Conservation (phyloP, 2,113 vertebrate genomes). For the Chaetodon auriga region DNA sequence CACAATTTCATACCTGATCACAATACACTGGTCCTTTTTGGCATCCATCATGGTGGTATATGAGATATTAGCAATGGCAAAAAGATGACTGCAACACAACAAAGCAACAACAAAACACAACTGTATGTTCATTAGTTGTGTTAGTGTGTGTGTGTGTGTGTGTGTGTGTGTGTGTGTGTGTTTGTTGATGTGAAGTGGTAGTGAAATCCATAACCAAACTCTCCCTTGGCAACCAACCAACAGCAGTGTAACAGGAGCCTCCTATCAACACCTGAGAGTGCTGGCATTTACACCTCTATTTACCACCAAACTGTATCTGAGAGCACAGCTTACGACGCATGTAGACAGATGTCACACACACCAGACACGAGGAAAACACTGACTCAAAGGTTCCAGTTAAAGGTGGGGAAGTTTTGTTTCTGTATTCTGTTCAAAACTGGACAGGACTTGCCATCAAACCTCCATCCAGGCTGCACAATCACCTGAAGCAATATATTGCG, state of each 20-base stretch:
- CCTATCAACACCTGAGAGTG: constrained; percentile 66
- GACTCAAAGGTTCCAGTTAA: constrained; percentile 7
- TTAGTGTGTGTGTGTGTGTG: background rate
- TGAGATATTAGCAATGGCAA: constrained; percentile 93
- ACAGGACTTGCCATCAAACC: background rate
- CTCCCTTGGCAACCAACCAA: constrained; percentile 70
- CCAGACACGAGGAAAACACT: background rate
- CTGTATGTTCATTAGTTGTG: background rate
- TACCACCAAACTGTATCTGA: constrained; percentile 10
- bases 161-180: background rate
- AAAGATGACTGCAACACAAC: constrained; percentile 90
- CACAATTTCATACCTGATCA: constrained; percentile 90
- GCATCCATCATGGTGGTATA: constrained; percentile 97
- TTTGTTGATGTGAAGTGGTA: constrained; percentile 42
- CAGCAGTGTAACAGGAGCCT: constrained; percentile 59
- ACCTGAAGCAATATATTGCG: background rate
- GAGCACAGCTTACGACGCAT: constrained; percentile 30
- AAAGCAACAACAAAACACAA: constrained; percentile 7
- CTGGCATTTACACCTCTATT: constrained; percentile 63
- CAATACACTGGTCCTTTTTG: constrained; percentile 97
- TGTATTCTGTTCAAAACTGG: background rate
- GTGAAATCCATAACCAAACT: constrained; percentile 71
- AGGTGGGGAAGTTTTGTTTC: constrained; percentile 11
- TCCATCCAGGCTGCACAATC: background rate
- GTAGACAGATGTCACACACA: constrained; percentile 43